A percentile compares a stretch with the other conserved stretches of the same genome.
phyloP scores from a whole-genome alignment of 2,888 invertebrate genomes.

The Cantharis flavilabris region DNA sequence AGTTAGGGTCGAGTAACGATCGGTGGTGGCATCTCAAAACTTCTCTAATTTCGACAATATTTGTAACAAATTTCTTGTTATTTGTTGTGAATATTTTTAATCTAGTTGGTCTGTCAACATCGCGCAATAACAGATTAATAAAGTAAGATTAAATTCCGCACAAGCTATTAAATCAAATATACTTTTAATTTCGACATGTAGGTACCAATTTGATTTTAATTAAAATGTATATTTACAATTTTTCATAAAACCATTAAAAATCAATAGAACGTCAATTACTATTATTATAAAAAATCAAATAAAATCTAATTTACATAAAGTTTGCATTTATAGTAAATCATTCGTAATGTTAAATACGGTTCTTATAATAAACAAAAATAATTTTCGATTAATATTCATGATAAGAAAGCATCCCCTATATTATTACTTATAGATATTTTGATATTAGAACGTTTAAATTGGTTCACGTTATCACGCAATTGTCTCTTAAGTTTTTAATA shows the following conservation, averaged over 20 bases:
- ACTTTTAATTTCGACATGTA: neutral
- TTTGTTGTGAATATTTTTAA: neutral
- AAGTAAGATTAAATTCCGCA: neutral
- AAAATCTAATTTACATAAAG: neutral
- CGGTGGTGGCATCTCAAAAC: neutral
- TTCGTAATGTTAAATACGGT: neutral
- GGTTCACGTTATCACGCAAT: constrained; percentile 34
- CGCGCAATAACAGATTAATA: neutral
- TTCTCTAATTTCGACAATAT: neutral
- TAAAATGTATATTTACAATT: neutral
- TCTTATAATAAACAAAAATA: constrained; percentile 16
- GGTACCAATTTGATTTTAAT: neutral
- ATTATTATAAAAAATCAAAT: neutral
- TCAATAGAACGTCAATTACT: neutral
- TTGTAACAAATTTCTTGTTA: neutral
- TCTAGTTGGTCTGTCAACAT: neutral
- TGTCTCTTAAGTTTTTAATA: constrained; percentile 14
- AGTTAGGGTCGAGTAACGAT: too few species aligned
- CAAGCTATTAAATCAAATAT: neutral
- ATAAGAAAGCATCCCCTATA: constrained; percentile 24
- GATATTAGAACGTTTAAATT: constrained; percentile 34
- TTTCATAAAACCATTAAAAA: neutral
- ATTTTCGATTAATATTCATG: constrained; percentile 24
- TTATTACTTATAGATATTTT: constrained; percentile 23
- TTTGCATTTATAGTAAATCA: neutral